Evolutionary conservation across 2,888 invertebrate genomes (phyloP).

Genomic region (Schrankia costaestrigalis): DNA sequence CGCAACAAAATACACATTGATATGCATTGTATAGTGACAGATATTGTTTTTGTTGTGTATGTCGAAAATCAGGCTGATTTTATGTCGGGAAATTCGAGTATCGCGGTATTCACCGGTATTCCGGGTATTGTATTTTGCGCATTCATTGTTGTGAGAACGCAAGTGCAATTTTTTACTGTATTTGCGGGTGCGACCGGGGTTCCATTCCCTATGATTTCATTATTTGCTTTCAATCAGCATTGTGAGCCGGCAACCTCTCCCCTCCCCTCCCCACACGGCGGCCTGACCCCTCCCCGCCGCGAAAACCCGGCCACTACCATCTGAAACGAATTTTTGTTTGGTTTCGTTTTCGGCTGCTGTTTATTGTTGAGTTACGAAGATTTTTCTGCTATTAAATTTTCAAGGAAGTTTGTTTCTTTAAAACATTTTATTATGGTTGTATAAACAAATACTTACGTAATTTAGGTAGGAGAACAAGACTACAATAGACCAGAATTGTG

Average conservation of each 20-base stretch:
- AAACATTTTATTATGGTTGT: no score
- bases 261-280: constrained; percentile 11
- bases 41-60: no score
- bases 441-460: no score
- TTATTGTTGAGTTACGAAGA: constrained; percentile 68
- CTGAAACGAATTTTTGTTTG: constrained; percentile 73
- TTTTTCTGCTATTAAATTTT: constrained; percentile 48
- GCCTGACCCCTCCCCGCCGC: constrained; percentile 24
- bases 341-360: constrained; percentile 75
- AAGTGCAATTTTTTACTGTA: constrained; percentile 73
- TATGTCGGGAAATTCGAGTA: constrained; percentile 11
- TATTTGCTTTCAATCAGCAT: constrained; percentile 81
- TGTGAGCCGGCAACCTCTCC: constrained; percentile 58
- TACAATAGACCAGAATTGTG: no score
- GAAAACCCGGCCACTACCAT: constrained; percentile 43
- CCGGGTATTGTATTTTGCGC: constrained; percentile 41
- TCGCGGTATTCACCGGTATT: constrained; percentile 25
- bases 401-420: constrained; percentile 16
- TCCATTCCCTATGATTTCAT: constrained; percentile 76
- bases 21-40: no score
- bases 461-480: no score
- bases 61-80: background rate
- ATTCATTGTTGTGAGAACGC: constrained; percentile 51
- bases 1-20: no score
- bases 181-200: constrained; percentile 59